Conservation (phyloP, 2,113 vertebrate species). For the Antennarius striatus region DNA sequence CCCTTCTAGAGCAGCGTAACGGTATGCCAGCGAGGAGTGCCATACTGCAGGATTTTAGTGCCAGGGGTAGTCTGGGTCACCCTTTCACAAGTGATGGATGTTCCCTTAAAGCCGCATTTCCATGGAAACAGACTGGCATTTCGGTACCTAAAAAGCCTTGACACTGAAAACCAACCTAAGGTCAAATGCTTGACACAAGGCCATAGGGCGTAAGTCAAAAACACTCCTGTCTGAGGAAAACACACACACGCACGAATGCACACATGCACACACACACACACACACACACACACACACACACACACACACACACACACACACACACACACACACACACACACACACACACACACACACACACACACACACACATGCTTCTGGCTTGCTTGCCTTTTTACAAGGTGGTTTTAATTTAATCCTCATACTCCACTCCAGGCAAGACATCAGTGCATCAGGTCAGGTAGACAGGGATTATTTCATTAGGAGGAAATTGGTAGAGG, state of each 20-base stretch:
- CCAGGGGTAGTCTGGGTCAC: conserved; percentile 45
- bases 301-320: not conserved
- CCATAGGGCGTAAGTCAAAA: conserved; percentile 20
- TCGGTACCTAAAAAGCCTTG: conserved; percentile 40
- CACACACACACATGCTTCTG: not conserved
- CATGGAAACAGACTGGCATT: conserved; percentile 61
- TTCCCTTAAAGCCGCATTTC: conserved; percentile 48
- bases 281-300: conserved; percentile 11
- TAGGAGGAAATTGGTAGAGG: conserved; percentile 54
- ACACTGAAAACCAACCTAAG: conserved; percentile 51
- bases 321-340: conserved; percentile 2
- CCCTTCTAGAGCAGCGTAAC: conserved; percentile 46
- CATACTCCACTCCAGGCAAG: conserved; percentile 40
- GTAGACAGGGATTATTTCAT: conserved; percentile 49
- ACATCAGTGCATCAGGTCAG: conserved; percentile 34
- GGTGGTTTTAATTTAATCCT: conserved; percentile 51
- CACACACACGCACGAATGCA: not conserved
- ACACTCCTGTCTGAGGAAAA: conserved; percentile 9
- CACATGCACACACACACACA: conserved; percentile 1
- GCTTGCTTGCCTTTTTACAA: conserved; percentile 26
- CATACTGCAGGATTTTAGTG: conserved; percentile 51
- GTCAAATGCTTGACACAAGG: conserved; percentile 53
- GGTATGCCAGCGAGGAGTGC: conserved; percentile 35
- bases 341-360: conserved; percentile 9
- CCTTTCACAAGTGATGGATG: conserved; percentile 42